phyloP scores from a whole-genome alignment of 2,888 invertebrate genomes.

The Molorchus minor region DNA sequence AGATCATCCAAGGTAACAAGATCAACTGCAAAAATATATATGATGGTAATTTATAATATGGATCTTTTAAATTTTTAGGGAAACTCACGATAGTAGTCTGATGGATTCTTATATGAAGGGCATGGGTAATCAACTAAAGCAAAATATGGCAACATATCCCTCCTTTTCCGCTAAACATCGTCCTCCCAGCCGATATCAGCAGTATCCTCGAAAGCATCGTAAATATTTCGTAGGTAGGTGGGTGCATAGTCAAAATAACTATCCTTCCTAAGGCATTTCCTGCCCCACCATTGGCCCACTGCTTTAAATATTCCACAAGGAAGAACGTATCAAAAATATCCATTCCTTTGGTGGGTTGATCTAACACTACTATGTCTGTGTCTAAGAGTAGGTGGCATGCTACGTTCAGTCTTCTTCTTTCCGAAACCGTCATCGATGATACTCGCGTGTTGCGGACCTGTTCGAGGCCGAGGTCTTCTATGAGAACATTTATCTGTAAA shows the following conservation, averaged over 20 bases:
- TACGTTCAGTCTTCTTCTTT: constrained; percentile 85
- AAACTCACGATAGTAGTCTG: constrained; percentile 91
- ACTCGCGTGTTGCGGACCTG: constrained; percentile 90
- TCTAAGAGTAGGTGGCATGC: constrained; percentile 89
- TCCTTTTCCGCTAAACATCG: constrained; percentile 88
- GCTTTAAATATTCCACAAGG: constrained; percentile 90
- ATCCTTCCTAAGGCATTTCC: constrained; percentile 72
- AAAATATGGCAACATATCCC: constrained; percentile 94
- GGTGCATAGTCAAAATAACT: constrained; percentile 90
- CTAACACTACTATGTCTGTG: constrained; percentile 85
- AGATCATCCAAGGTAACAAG: constrained; percentile 92
- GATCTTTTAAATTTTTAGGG: neutral
- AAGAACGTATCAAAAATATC: constrained; percentile 97
- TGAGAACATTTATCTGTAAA: constrained; percentile 82
- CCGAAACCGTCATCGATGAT: constrained; percentile 85
- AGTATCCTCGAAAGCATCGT: constrained; percentile 91
- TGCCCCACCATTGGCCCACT: constrained; percentile 76
- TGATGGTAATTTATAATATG: too few species aligned
- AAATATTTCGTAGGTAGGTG: constrained; percentile 94
- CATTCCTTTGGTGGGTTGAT: constrained; percentile 86
- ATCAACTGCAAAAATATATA: constrained; percentile 75
- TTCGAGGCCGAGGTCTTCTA: constrained; percentile 90
- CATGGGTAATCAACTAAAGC: constrained; percentile 88
- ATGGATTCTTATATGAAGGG: constrained; percentile 95
- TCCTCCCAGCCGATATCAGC: constrained; percentile 87